A percentile compares a stretch with the other conserved stretches of the same genome.
Evolutionary conservation across 2,888 invertebrate species (phyloP).

Genomic region (Lasius fuliginosus): DNA sequence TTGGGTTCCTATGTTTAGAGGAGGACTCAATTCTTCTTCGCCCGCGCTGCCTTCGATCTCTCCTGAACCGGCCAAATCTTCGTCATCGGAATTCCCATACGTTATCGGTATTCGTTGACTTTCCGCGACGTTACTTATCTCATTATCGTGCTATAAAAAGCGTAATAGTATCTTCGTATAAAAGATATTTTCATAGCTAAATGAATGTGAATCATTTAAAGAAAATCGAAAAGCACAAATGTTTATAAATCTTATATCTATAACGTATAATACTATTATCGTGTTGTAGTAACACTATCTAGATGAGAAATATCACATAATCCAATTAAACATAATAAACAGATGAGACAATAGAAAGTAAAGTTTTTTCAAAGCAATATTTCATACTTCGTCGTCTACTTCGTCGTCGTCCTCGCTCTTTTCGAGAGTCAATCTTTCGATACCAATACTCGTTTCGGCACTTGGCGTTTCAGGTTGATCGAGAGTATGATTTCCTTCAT

Average conservation of each 20-base stretch:
- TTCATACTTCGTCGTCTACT: conserved; percentile 54
- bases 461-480: conserved; percentile 22
- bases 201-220: neutral
- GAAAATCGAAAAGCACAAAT: neutral
- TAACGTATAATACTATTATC: neutral
- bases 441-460: conserved; percentile 30
- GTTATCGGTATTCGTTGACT: conserved; percentile 57
- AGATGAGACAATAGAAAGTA: neutral
- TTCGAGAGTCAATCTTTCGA: conserved; percentile 65
- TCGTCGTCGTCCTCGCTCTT: conserved; percentile 71
- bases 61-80: conserved; percentile 82
- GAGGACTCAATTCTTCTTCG: neutral
- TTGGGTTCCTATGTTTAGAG: conserved; percentile 17
- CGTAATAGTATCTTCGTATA: conserved; percentile 2
- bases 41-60: conserved; percentile 80
- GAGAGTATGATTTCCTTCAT: conserved; percentile 26
- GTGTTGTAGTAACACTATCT: neutral
- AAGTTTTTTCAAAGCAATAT: neutral
- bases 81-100: conserved; percentile 77
- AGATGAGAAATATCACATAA: neutral
- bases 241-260: neutral
- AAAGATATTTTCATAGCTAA: neutral
- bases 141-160: conserved; percentile 64
- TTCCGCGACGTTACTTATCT: conserved; percentile 70
- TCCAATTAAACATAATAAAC: conserved; percentile 3